These are phyloP conservation scores for Drosophila colorata DNA, from an alignment of 2,888 invertebrate species.

Conservation along the genomic window DNA sequence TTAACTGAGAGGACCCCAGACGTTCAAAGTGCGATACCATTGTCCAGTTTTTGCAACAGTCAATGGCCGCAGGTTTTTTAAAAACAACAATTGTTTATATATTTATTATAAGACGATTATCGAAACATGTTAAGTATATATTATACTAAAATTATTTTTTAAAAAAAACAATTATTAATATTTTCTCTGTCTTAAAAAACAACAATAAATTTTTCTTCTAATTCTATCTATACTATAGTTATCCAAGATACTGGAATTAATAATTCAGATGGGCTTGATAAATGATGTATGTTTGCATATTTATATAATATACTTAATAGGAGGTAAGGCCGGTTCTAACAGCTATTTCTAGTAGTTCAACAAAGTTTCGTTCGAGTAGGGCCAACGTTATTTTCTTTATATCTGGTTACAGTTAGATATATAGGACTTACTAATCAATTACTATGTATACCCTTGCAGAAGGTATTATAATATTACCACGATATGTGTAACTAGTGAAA, in stretches of 20 bases:
- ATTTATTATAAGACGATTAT: background rate
- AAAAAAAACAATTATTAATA: background rate
- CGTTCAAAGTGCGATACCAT: slow-evolving; percentile 49
- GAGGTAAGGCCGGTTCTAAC: background rate
- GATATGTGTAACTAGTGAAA: too few species aligned
- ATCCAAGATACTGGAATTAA: background rate
- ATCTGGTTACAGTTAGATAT: background rate
- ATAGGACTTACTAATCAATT: background rate
- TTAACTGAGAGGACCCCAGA: slow-evolving; percentile 43
- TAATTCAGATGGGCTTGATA: background rate
- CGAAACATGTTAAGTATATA: background rate
- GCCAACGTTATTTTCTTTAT: background rate
- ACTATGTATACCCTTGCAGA: background rate
- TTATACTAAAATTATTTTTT: background rate
- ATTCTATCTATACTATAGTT: background rate
- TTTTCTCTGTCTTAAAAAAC: background rate
- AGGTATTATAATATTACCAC: background rate
- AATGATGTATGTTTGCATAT: background rate
- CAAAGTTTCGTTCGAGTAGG: background rate
- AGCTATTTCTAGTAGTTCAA: background rate
- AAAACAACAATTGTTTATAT: background rate
- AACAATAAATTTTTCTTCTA: background rate
- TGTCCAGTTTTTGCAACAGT: background rate
- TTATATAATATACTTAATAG: background rate
- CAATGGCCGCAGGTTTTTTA: slow-evolving; percentile 24